These are phyloP conservation scores for Cyprinodon variegatus DNA, from an alignment of 2,113 vertebrate species.

Conservation along the genomic window DNA sequence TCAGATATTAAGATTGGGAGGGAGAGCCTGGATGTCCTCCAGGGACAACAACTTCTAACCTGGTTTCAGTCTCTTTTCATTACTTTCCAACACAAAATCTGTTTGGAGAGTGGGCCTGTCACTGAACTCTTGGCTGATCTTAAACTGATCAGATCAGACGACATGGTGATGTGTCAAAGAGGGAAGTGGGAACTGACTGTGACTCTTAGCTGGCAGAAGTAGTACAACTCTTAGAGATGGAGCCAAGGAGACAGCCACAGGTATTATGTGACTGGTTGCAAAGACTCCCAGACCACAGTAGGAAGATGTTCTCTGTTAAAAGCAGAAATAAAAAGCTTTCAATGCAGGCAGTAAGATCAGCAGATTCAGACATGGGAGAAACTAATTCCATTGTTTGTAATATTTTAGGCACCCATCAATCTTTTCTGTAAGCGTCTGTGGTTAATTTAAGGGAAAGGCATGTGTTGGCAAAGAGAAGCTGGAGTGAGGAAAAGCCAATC, in stretches of 20 bases:
- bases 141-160: slow-evolving; percentile 40
- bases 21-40: slow-evolving; percentile 28
- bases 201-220: slow-evolving; percentile 32
- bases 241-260: slow-evolving; percentile 16
- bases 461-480: slow-evolving; percentile 34
- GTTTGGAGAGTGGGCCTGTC: slow-evolving; percentile 4
- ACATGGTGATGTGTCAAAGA: slow-evolving; percentile 29
- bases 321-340: slow-evolving; percentile 18
- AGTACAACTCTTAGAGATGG: not conserved
- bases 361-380: slow-evolving; percentile 41
- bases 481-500: slow-evolving; percentile 26
- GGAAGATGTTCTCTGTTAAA: slow-evolving; percentile 12
- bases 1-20: slow-evolving; percentile 10
- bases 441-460: slow-evolving; percentile 66
- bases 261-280: slow-evolving; percentile 19
- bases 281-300: not conserved
- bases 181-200: slow-evolving; percentile 42
- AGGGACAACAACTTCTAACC: slow-evolving; percentile 40
- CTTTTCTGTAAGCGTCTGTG: slow-evolving; percentile 44
- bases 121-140: slow-evolving; percentile 26
- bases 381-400: slow-evolving; percentile 32
- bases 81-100: slow-evolving; percentile 37
- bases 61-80: slow-evolving; percentile 31
- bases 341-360: slow-evolving; percentile 20
- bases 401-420: slow-evolving; percentile 9